phyloP scores from a whole-genome alignment of 2,888 invertebrate genomes.

The Teleiodes luculella region DNA sequence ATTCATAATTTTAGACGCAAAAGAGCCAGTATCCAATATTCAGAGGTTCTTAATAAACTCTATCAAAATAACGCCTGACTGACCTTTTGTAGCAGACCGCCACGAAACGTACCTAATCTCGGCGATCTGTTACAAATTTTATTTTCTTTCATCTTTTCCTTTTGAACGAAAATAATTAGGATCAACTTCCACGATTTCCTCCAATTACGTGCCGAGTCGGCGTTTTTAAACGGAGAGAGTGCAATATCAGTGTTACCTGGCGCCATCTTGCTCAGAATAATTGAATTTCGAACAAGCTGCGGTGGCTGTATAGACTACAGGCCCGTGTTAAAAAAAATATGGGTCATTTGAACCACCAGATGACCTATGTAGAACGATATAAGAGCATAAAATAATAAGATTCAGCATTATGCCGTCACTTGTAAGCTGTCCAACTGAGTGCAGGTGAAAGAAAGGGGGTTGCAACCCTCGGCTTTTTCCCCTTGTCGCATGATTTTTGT shows the following conservation, averaged over 20 bases:
- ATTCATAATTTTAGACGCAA: too few relatives aligned
- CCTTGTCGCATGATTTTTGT: too few relatives aligned
- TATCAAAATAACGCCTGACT: not conserved
- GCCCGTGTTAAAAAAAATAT: too few relatives aligned
- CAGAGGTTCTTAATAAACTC: not conserved
- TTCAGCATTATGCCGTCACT: too few relatives aligned
- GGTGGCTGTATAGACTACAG: constrained; percentile 36
- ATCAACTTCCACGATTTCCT: not conserved
- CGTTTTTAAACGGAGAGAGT: constrained; percentile 6
- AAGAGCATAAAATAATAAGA: too few relatives aligned
- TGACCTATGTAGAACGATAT: too few relatives aligned
- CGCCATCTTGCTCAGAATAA: constrained; percentile 56
- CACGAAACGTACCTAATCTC: not conserved
- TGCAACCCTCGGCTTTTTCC: too few relatives aligned
- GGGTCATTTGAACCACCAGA: too few relatives aligned
- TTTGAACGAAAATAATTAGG: not conserved
- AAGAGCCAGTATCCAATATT: not conserved
- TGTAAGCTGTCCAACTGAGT: too few relatives aligned
- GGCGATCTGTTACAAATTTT: not conserved
- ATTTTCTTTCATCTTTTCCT: not conserved
- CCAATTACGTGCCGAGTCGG: not conserved
- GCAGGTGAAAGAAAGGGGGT: too few relatives aligned
- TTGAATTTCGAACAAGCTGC: constrained; percentile 43
- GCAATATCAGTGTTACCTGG: constrained; percentile 40
- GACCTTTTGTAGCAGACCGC: not conserved